Conservation (phyloP, 2,797 vertebrate species). For the Catharus ustulatus region DNA sequence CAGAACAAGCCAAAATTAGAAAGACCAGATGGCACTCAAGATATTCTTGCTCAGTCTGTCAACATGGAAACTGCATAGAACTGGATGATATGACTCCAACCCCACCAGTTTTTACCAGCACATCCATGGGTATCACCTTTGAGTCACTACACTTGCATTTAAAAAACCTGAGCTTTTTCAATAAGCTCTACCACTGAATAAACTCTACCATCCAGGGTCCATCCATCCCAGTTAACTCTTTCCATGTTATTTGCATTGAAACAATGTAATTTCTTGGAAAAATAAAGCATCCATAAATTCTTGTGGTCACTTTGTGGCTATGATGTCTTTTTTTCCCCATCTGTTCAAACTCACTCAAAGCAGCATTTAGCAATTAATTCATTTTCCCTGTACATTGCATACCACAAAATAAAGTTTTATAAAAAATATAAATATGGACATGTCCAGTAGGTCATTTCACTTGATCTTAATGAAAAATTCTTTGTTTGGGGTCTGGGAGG, state of each 20-base stretch:
- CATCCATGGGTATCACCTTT: neutral
- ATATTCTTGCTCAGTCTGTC: constrained; percentile 13
- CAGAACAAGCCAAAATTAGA: constrained; percentile 47
- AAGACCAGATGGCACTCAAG: constrained; percentile 17
- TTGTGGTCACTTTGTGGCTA: constrained; percentile 78
- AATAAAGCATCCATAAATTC: constrained; percentile 72
- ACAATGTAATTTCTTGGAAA: constrained; percentile 54
- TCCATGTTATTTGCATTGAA: constrained; percentile 66
- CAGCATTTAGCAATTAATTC: constrained; percentile 74
- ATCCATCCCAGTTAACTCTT: neutral
- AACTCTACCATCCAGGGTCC: neutral
- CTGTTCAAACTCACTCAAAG: neutral
- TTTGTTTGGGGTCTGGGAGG: neutral
- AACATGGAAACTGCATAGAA: constrained; percentile 61
- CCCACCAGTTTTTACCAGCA: constrained; percentile 39
- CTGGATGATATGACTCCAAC: constrained; percentile 28
- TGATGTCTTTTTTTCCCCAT: neutral
- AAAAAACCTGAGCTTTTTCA: neutral
- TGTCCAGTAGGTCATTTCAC: neutral
- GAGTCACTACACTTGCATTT: neutral
- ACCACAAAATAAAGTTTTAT: constrained; percentile 85
- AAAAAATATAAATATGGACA: neutral
- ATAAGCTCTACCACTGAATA: neutral
- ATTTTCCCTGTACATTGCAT: constrained; percentile 77
- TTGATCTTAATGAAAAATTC: neutral